Base-by-base conservation (phyloP, 2,113 vertebrate species). In the Etheostoma spectabile region DNA sequence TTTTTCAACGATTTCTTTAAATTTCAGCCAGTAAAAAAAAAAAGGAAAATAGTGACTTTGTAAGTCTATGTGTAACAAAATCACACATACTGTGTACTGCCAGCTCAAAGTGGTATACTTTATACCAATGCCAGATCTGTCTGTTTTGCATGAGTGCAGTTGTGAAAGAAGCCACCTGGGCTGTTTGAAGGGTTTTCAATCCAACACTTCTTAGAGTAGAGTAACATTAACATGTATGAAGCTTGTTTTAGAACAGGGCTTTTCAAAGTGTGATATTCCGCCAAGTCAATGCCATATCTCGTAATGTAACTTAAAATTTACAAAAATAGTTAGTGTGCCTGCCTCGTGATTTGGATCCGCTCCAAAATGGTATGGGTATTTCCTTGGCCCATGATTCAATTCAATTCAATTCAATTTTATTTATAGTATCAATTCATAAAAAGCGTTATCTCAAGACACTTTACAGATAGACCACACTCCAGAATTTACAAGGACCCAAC, bases 91-190 rank as follows among this genome's bases (percentile, higher is more conserved):
- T 53, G 63, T 65, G 46, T 13, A 15, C 71, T 63, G 69, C 52
- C 71, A 53, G 65, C 57, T 72, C 27, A 60, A 42, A 69, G n/a
- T 55, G 45, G 22, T 67, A 33, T 68, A 33, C 42, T 69, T 83
- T 24, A 69, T 42, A 72, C 5, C 57, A 79, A 35, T 64, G 14
- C 14, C 6, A 12, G 42, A 22, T 64, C 42, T 46, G 60, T 64
- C 33, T 60, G 49, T 74, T 71, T 55, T 78, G 49, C 74, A 30
- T 67, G 62, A 63, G 56, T 67, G 75, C 49, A 27, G 12, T 13
- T 51, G 49, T 82, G 78, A 77, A 77, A 64, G 55, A 76, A 60
- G 59, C 46, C 66, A 75, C 75, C 70, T 77, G 52, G 46, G 56
- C 63, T 56, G 38, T 73, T 71, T 75, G 30, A 72, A 60, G 19